Evolutionary conservation across 2,113 vertebrate genomes (phyloP), one percentile per base, ranked within the genome.

Genomic region (Vicugna pacos): DNA sequence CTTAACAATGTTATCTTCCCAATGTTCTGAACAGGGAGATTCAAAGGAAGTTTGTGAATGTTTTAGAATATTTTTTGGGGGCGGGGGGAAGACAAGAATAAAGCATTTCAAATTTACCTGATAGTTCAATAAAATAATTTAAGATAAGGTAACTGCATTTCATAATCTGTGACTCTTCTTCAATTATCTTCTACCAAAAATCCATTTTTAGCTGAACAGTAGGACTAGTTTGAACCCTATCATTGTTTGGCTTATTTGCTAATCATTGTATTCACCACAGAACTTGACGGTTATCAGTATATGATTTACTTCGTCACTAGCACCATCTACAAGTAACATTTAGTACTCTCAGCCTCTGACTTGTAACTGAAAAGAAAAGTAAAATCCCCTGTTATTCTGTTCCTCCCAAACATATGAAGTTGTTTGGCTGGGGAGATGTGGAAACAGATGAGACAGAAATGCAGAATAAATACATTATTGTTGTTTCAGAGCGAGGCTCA

Each of bases 51-150:
- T 52, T 22, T 32, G 10, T 9, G 4, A 92, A 52, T n/a, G 16
- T 52, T 75, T 80, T 70, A 42, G 17, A 91, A 4, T 42, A 42
- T 42, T 42, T 42, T 42, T 42, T 5, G 38, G 38, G 38, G 38
- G 38, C 5, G 38, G 38, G 38, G 38, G 38, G 38, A 77, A 62
- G 15, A 30, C 7, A 81, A 12, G 1, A 69, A 69, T n/a, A 70
- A 58, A 58, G 2, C 32, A 77, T 60, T 96, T 89, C 16, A 70
- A 32, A 38, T 79, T 89, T 75, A n/a, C 5, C 17, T 17, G 20
- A 32, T 28, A 85, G 1, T 42, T 65, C 22, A 95, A 32, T 91
- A 54, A 1, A 94, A 30, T 46, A 89, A 52, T 80, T 93, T 93
- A 12, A 12, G 30, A 30, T 77, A 82, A 56, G 60, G n/a, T 83